Conservation (phyloP, 2,113 vertebrate species). For the Syrmaticus mikado region DNA sequence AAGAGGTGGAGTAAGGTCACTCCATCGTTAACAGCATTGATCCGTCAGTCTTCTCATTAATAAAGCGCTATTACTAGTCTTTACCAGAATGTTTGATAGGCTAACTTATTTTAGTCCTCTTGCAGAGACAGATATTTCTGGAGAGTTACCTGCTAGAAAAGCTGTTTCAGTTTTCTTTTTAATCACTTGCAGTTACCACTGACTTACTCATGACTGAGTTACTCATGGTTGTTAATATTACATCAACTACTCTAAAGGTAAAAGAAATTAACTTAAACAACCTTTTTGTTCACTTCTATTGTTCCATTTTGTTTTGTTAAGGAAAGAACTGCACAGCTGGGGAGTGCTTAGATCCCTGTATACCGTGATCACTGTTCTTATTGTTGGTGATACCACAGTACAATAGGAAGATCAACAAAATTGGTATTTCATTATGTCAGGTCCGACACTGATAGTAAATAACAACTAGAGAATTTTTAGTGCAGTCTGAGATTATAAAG, state of each 20-base stretch:
- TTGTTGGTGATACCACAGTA: neutral
- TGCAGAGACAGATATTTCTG: neutral
- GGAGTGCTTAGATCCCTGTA: neutral
- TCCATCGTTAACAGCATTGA: neutral
- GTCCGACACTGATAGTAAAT: neutral
- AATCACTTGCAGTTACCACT: neutral
- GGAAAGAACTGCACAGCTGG: neutral
- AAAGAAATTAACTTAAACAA: neutral
- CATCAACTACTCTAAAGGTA: neutral
- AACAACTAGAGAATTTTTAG: neutral
- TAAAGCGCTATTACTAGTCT: neutral
- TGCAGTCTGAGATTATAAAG: neutral
- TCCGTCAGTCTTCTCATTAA: neutral
- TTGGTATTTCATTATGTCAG: neutral
- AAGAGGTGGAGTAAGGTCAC: neutral
- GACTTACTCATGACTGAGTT: neutral
- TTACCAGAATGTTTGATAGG: neutral
- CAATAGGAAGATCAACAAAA: neutral
- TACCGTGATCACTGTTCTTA: neutral
- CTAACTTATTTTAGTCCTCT: neutral
- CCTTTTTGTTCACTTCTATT: neutral
- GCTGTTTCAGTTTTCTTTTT: neutral
- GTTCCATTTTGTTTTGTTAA: neutral
- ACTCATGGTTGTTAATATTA: neutral
- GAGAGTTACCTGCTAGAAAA: neutral